These are phyloP conservation scores for Pygocentrus nattereri DNA, from an alignment of 2,797 vertebrate genomes.

Conservation along the genomic window DNA sequence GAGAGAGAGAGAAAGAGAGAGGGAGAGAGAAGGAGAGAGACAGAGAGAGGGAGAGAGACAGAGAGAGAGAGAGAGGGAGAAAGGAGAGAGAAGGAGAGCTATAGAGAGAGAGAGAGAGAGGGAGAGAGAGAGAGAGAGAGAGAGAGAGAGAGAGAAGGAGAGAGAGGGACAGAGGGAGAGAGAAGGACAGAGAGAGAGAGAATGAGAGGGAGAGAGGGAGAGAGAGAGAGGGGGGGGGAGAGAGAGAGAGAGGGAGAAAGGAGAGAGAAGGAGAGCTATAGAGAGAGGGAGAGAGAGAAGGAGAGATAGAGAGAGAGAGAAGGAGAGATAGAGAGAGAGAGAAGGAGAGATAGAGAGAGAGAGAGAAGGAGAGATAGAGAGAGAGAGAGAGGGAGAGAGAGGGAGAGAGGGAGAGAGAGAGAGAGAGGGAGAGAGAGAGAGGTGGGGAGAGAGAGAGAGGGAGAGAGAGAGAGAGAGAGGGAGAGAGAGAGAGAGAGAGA, in stretches of 20 bases:
- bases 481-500: too few species aligned
- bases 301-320: not conserved
- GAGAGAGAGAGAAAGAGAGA: too few species aligned
- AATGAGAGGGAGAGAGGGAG: too few species aligned
- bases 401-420: not conserved
- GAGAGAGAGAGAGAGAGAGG: conserved; percentile 3
- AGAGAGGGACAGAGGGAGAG: not conserved
- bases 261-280: too few species aligned
- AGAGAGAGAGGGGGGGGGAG: not conserved
- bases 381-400: too few species aligned
- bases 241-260: conserved; percentile 11
- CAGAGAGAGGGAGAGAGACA: too few species aligned
- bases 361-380: too few species aligned
- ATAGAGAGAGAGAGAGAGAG: not conserved
- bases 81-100: too few species aligned
- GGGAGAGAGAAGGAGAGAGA: conserved; percentile 6
- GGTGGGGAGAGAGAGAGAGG: too few species aligned
- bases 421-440: conserved; percentile 14
- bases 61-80: not conserved
- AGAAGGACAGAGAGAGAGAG: conserved; percentile 11
- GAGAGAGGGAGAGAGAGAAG: too few species aligned
- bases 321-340: conserved; percentile 7
- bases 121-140: conserved; percentile 11
- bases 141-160: too few species aligned
- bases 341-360: too few species aligned